Percentiles rank a stretch among this genome's conserved stretches.
Evolutionary conservation across 2,113 vertebrate genomes (phyloP).

Genomic region (Eubucco bourcierii): DNA sequence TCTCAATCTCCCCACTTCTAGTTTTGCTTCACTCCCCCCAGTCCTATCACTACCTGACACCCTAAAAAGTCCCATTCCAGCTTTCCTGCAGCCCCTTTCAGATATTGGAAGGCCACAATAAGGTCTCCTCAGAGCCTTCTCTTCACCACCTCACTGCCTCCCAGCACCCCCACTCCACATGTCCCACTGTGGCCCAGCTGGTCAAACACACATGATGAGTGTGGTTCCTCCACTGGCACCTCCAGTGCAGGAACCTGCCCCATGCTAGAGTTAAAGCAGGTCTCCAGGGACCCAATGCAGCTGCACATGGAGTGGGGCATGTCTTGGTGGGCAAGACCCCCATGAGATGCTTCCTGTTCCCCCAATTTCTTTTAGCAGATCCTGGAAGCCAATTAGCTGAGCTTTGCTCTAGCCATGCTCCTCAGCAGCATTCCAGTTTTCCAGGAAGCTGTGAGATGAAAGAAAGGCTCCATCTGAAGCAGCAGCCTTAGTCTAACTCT

Average conservation of each 20-base stretch:
- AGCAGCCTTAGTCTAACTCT: not conserved
- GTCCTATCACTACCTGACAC: too few relatives aligned
- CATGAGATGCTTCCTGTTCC: accelerated
- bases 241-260: not conserved
- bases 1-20: too few relatives aligned
- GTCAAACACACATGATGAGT: not conserved
- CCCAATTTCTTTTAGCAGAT: not conserved
- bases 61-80: too few relatives aligned
- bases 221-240: not conserved
- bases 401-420: not conserved
- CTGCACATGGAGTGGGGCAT: accelerated
- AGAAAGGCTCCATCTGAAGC: not conserved
- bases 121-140: too few relatives aligned
- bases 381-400: not conserved
- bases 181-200: not conserved
- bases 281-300: not conserved
- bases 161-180: not conserved
- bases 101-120: too few relatives aligned
- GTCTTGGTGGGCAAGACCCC: not conserved
- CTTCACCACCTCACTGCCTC: not conserved
- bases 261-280: not conserved
- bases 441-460: not conserved
- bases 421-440: not conserved
- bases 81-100: too few relatives aligned
- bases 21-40: too few relatives aligned